These are phyloP conservation scores for Pelodiscus sinensis DNA, from an alignment of 2,113 vertebrate species.

Conservation along the genomic window DNA sequence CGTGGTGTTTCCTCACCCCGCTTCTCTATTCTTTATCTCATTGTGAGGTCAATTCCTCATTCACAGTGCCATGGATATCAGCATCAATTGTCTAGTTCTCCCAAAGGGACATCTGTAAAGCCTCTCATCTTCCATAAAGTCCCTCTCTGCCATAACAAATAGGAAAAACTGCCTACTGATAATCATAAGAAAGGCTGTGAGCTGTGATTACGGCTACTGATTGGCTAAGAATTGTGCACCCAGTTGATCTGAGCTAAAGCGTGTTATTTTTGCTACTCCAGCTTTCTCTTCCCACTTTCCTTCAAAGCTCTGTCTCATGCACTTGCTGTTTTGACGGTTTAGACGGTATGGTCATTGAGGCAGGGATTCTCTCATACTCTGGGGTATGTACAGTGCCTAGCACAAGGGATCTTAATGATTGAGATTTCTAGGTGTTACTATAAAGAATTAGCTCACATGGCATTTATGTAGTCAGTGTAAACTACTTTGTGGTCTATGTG, in stretches of 20 bases:
- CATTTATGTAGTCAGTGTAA: not conserved
- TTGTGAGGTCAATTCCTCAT: too few species aligned
- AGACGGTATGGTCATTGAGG: not conserved
- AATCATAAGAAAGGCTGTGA: not conserved
- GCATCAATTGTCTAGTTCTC: not conserved
- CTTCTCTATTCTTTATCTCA: too few species aligned
- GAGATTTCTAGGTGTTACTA: not conserved
- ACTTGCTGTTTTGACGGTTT: accelerated
- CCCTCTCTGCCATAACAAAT: not conserved
- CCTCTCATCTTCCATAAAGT: not conserved
- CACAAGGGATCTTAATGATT: accelerated
- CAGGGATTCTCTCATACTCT: not conserved
- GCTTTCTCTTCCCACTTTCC: not conserved
- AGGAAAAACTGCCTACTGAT: not conserved
- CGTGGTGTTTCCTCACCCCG: too few species aligned
- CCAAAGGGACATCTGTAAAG: not conserved
- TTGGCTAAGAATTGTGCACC: not conserved
- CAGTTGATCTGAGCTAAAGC: not conserved
- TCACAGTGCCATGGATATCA: too few species aligned
- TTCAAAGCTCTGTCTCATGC: not conserved
- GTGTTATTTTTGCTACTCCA: not conserved
- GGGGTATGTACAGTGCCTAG: not conserved
- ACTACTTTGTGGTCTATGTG: not conserved
- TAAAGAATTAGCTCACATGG: not conserved
- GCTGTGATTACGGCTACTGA: not conserved